phyloP scores from a whole-genome alignment of 2,113 vertebrate species.

The Plecturocebus donacophilus region DNA sequence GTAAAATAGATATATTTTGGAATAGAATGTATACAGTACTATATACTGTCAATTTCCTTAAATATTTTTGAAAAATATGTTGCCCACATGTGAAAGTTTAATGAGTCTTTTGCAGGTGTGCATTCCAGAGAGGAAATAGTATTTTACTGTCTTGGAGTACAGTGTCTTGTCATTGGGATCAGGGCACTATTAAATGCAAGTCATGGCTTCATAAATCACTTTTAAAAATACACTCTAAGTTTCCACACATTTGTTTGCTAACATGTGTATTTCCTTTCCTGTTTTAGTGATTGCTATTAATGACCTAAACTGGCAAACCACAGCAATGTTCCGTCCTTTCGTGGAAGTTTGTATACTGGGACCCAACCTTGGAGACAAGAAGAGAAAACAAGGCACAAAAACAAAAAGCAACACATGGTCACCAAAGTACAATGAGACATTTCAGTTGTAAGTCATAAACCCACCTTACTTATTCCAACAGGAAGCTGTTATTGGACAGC shows the following conservation, averaged over 20 bases:
- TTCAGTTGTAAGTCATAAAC: slow-evolving; percentile 94
- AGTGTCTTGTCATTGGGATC: neutral
- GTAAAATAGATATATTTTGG: neutral
- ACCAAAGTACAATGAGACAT: slow-evolving; percentile 98
- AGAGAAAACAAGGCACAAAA: slow-evolving; percentile 97
- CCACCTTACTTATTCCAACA: neutral
- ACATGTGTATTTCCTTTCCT: neutral
- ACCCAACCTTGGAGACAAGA: slow-evolving; percentile 95
- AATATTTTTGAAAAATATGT: neutral
- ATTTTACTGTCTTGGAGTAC: neutral
- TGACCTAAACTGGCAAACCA: slow-evolving; percentile 96
- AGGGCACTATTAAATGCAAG: neutral
- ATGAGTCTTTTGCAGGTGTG: neutral
- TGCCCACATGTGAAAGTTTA: neutral
- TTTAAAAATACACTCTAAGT: neutral
- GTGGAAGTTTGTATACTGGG: slow-evolving; percentile 96
- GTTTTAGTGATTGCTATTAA: slow-evolving; percentile 93
- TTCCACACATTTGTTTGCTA: neutral
- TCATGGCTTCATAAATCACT: neutral
- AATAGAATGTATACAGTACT: neutral
- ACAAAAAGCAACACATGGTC: slow-evolving; percentile 99
- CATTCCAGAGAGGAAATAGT: neutral
- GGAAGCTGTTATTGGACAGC: neutral
- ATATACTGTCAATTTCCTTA: neutral
- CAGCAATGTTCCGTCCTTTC: slow-evolving; percentile 97